Evolutionary conservation across 2,888 invertebrate genomes (phyloP).

Genomic region (Troglohyphantes excavatus): DNA sequence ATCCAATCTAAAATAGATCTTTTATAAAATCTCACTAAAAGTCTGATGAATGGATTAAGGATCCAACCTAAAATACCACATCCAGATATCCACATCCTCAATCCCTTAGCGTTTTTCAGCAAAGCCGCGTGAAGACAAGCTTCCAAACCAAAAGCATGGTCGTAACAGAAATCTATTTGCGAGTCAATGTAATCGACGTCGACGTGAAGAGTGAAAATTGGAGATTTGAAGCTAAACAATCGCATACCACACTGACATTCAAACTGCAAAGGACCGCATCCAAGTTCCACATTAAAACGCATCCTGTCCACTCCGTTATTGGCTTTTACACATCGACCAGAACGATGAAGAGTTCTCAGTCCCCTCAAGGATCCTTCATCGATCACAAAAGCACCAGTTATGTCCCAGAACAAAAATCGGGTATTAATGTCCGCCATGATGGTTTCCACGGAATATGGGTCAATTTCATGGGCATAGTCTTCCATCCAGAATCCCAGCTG

Average conservation of each 20-base stretch:
- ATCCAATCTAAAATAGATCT: background rate
- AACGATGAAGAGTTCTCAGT: constrained; percentile 39
- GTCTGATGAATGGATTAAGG: background rate
- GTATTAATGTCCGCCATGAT: constrained; percentile 15
- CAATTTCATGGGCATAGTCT: constrained; percentile 28
- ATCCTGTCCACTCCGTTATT: constrained; percentile 8
- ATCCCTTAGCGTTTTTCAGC: background rate
- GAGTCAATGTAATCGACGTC: background rate
- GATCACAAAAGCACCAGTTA: constrained; percentile 35
- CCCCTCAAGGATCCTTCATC: constrained; percentile 30
- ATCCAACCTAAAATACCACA: background rate
- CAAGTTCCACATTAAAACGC: background rate
- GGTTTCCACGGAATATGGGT: constrained; percentile 36
- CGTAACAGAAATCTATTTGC: background rate
- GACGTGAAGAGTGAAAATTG: background rate
- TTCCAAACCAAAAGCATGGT: background rate
- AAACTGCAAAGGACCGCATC: background rate
- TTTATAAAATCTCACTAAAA: background rate
- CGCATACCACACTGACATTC: background rate
- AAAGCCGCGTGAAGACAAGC: background rate
- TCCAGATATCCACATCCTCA: background rate
- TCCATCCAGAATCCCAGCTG: constrained; percentile 5
- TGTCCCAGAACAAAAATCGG: constrained; percentile 26
- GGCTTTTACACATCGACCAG: background rate
- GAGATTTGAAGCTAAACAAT: background rate